These are phyloP conservation scores for Mallateleia sp. DNA, from an alignment of 2,888 invertebrate species.

Conservation along the genomic window DNA sequence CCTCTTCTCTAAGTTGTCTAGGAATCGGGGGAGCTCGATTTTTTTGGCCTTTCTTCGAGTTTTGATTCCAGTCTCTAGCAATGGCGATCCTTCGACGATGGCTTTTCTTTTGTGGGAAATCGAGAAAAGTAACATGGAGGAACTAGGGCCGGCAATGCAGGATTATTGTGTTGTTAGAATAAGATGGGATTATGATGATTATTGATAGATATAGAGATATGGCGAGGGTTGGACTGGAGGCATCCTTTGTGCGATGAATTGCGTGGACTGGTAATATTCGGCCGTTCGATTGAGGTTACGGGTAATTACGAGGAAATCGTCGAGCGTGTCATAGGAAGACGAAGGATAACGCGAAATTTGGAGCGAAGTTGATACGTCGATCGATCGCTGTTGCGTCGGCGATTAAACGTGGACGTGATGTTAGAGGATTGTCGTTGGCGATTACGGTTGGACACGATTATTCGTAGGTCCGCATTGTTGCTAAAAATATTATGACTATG, in stretches of 20 bases:
- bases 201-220: constrained; percentile 26
- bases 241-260: constrained; percentile 52
- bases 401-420: too few relatives aligned
- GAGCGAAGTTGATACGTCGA: background rate
- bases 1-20: too few relatives aligned
- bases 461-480: background rate
- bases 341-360: background rate
- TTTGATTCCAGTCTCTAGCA: too few relatives aligned
- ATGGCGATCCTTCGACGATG: too few relatives aligned
- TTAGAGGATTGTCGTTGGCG: background rate
- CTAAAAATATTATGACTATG: background rate
- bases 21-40: too few relatives aligned
- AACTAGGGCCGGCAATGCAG: constrained; percentile 49
- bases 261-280: background rate
- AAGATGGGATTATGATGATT: constrained; percentile 54
- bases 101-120: too few relatives aligned
- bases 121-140: constrained; percentile 54
- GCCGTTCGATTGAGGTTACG: background rate
- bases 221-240: background rate
- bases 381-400: too few relatives aligned
- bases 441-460: too few relatives aligned
- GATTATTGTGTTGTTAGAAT: constrained; percentile 47
- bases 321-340: too few relatives aligned
- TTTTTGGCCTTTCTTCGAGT: too few relatives aligned
- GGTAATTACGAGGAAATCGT: too few relatives aligned